Percentiles rank a stretch among this genome's conserved stretches.
Conservation (phyloP, 2,888 invertebrate genomes). For the Unio delphinus region DNA sequence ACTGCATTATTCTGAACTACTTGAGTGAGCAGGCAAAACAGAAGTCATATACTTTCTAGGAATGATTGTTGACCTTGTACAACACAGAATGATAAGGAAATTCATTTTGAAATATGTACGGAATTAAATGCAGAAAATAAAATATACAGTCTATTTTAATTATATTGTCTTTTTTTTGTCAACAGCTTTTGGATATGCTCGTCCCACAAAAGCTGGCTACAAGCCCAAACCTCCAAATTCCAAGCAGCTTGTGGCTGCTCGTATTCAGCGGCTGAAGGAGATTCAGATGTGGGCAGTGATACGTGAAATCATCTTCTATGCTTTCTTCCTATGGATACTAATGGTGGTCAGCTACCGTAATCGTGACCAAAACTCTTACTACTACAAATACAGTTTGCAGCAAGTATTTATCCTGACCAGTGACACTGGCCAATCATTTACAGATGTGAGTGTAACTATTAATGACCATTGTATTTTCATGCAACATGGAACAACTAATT, state of each 20-base stretch:
- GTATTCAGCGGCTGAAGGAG: constrained; percentile 70
- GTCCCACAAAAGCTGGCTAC: constrained; percentile 61
- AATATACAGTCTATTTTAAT: neutral
- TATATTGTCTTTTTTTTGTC: neutral
- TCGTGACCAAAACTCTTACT: constrained; percentile 69
- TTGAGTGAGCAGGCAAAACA: neutral
- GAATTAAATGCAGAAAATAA: neutral
- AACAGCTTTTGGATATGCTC: constrained; percentile 46
- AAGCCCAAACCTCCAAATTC: constrained; percentile 70
- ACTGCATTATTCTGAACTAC: too few species aligned
- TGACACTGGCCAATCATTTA: constrained; percentile 45
- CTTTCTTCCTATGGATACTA: constrained; percentile 73
- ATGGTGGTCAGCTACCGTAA: constrained; percentile 72
- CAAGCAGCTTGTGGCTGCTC: constrained; percentile 63
- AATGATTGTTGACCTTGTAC: neutral
- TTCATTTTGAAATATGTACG: neutral
- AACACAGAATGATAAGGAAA: neutral
- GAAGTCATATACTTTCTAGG: neutral
- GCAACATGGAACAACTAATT: neutral
- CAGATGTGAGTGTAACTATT: constrained; percentile 27
- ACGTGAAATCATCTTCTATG: constrained; percentile 72
- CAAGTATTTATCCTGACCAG: constrained; percentile 58
- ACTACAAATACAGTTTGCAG: constrained; percentile 69
- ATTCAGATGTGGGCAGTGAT: constrained; percentile 72
- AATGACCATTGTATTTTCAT: neutral